Conservation (phyloP, 1,140 invertebrate genomes). For the Agrypnia vestita region DNA sequence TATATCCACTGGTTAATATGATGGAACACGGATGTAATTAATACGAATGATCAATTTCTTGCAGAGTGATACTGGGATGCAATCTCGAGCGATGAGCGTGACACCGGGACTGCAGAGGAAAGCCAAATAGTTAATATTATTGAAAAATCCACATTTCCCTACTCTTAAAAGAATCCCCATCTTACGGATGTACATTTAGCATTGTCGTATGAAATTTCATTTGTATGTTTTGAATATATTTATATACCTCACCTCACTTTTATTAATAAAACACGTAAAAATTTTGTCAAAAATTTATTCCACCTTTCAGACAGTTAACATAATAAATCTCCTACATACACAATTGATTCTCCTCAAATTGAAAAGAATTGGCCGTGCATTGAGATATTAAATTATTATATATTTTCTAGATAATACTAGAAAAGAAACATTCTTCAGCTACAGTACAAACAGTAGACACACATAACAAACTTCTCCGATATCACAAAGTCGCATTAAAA, state of each 20-base stretch:
- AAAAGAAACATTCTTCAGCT: slow-evolving; percentile 2
- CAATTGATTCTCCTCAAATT: slow-evolving; percentile 2
- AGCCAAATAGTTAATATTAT: slow-evolving; percentile 68
- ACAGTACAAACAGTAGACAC: slow-evolving; percentile 14
- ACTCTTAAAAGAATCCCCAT: slow-evolving; percentile 43
- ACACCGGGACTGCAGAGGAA: slow-evolving; percentile 71
- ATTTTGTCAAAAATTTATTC: slow-evolving; percentile 41
- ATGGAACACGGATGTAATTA: not conserved
- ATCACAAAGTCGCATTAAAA: slow-evolving; percentile 39
- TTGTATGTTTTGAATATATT: slow-evolving; percentile 52
- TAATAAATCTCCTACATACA: slow-evolving; percentile 40
- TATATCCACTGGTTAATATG: too few relatives aligned
- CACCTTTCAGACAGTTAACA: slow-evolving; percentile 41
- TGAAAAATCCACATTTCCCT: slow-evolving; percentile 56
- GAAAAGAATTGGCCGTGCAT: slow-evolving; percentile 30
- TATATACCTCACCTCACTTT: slow-evolving; percentile 19
- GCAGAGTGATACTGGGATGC: slow-evolving; percentile 58
- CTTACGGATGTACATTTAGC: not conserved
- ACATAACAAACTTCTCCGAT: slow-evolving; percentile 38
- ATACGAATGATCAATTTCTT: slow-evolving; percentile 32
- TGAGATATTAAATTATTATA: slow-evolving; percentile 9
- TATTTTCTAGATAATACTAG: slow-evolving; percentile 40
- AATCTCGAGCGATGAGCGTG: slow-evolving; percentile 66
- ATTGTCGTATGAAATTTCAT: slow-evolving; percentile 21
- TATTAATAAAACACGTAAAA: slow-evolving; percentile 17